Evolutionary conservation across 2,888 invertebrate genomes (phyloP).

Genomic region (Campopleginae sp.): DNA sequence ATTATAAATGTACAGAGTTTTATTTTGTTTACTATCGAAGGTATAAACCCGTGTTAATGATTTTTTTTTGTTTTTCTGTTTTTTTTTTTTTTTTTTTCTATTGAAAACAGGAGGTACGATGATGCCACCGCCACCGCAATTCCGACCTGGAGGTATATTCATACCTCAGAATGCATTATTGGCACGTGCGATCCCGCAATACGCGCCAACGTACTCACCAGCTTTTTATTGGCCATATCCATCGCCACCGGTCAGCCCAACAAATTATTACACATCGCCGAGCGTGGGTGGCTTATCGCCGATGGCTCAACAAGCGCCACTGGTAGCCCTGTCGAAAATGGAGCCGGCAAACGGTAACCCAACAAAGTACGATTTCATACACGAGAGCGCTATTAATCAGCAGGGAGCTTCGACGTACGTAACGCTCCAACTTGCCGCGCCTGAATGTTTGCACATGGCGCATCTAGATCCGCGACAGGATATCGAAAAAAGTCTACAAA

Average conservation of each 20-base stretch:
- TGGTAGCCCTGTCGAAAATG: slow-evolving; percentile 71
- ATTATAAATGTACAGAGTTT: background rate
- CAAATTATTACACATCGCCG: slow-evolving; percentile 91
- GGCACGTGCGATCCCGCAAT: slow-evolving; percentile 85
- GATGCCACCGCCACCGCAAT: slow-evolving; percentile 85
- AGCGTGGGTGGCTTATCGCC: slow-evolving; percentile 79
- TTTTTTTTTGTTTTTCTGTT: slow-evolving; percentile 10
- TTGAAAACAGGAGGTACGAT: slow-evolving; percentile 86
- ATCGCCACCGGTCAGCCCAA: slow-evolving; percentile 97
- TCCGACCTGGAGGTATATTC: slow-evolving; percentile 85
- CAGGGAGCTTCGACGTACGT: slow-evolving; percentile 63
- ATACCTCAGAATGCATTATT: slow-evolving; percentile 85
- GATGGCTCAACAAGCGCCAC: slow-evolving; percentile 78
- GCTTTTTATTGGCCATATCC: slow-evolving; percentile 97
- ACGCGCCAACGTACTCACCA: slow-evolving; percentile 87
- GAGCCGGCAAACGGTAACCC: slow-evolving; percentile 51
- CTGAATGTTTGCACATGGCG: slow-evolving; percentile 79
- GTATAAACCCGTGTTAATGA: background rate
- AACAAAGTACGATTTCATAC: slow-evolving; percentile 64
- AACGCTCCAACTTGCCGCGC: slow-evolving; percentile 66
- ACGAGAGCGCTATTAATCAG: slow-evolving; percentile 58
- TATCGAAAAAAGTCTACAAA: slow-evolving; percentile 79
- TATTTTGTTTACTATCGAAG: background rate
- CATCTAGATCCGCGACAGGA: slow-evolving; percentile 76
- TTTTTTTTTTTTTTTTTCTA: slow-evolving; percentile 70